phyloP scores from a whole-genome alignment of 2,888 invertebrate species.

The Hoplodrina blanda region DNA sequence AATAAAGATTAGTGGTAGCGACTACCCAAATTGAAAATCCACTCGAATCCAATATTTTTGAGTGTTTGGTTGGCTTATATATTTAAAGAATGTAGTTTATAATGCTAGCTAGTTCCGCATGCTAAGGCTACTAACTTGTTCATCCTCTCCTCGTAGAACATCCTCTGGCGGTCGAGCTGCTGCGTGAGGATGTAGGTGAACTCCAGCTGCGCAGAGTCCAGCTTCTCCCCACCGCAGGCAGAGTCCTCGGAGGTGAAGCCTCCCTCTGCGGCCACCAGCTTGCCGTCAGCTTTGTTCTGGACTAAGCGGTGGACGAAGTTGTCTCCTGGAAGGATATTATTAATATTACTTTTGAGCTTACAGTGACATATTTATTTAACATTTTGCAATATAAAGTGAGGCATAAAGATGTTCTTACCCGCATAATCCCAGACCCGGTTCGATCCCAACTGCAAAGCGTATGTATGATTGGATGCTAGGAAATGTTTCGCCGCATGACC shows the following conservation, averaged over 20 bases:
- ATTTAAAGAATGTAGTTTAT: no score
- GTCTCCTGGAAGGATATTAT: constrained; percentile 90
- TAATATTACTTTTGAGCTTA: no score
- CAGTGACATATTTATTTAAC: no score
- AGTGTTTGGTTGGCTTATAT: no score
- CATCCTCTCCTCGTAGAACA: constrained; percentile 96
- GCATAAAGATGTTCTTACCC: constrained; percentile 91
- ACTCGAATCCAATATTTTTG: no score
- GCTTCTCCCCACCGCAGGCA: constrained; percentile 91
- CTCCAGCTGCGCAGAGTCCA: constrained; percentile 98
- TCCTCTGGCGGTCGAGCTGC: constrained; percentile 98
- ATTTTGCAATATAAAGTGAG: background rate
- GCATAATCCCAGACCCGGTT: constrained; percentile 99
- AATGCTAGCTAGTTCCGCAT: background rate
- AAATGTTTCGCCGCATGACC: constrained; percentile 99
- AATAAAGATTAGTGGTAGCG: no score
- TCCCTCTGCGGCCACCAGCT: constrained; percentile 95
- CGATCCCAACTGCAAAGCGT: constrained; percentile 98
- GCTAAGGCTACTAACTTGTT: constrained; percentile 71
- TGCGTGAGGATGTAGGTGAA: constrained; percentile 98
- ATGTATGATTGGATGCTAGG: constrained; percentile 98
- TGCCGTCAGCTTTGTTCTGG: constrained; percentile 99
- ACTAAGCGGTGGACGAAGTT: constrained; percentile 98
- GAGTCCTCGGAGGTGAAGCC: constrained; percentile 91
- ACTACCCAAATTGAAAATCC: no score